Evolutionary conservation across 2,113 vertebrate species (phyloP), one percentile per base, ranked within the genome.

Genomic region (Panurus biarmicus): DNA sequence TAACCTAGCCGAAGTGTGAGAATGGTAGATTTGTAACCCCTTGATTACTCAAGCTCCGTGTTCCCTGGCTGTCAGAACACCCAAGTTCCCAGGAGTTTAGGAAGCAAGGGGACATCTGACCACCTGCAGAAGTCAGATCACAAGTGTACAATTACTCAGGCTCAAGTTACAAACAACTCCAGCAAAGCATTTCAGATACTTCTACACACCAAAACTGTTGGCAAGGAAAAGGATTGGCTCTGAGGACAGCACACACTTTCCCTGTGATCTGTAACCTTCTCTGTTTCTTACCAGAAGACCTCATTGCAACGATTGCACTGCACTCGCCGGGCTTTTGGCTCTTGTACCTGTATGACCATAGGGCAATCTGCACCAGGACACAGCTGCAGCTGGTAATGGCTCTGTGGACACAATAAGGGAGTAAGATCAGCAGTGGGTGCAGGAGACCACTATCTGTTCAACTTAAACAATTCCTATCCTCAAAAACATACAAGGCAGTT

Each of bases 311-410:
- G 98, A 97, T 98, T 99, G 97, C 99, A 99, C 98, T 99, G 99
- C 90, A 99, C 99, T 96, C 99, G 98, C 79, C 99, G 98, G 74
- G 99, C 99, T 97, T 98, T 98, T 36, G 99, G 99, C 98, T 99
- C 98, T 97, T 99, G 98, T 97, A 99, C 99, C 97, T 99, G 99
- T 97, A 99, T 99, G 96, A 99, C 99, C 96, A 99, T 99, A 62
- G 99, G 99, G 92, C 99, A 99, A 97, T 99, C 99, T 90, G 99
- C 99, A 84, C 99, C 99, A 53, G 99, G 99, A 98, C 99, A 99
- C 92, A 99, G 98, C 98, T 99, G 99, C 96, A 99, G 98, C 97
- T 99, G 99, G 95, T 99, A 99, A 97, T 99, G 99, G 98, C 99
- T 99, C 99, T 99, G 97, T 69, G 86, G 96, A 97, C 38, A 96